phyloP scores from a whole-genome alignment of 2,797 vertebrate genomes.

The Hippocampus kuda region DNA sequence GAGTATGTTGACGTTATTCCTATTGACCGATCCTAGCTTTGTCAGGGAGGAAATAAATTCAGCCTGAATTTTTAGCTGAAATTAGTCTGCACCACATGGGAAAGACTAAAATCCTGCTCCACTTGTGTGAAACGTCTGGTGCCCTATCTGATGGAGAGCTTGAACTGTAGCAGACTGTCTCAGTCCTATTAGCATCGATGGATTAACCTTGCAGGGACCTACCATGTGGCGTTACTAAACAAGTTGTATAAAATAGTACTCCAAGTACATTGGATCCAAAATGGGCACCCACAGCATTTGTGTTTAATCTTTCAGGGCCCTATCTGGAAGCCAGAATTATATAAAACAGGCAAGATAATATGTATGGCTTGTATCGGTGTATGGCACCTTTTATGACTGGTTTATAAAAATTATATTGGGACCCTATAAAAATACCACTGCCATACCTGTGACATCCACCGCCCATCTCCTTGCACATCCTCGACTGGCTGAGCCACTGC shows the following conservation, averaged over 20 bases:
- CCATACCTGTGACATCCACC: conserved; percentile 92
- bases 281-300: background rate
- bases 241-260: conserved; percentile 5
- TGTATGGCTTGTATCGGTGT: too few species aligned
- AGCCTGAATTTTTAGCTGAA: too few species aligned
- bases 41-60: background rate
- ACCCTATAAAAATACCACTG: background rate
- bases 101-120: background rate
- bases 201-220: conserved; percentile 33
- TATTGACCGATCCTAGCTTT: background rate
- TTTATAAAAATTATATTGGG: background rate
- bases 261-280: conserved; percentile 3
- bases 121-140: background rate
- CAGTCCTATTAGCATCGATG: conserved; percentile 28
- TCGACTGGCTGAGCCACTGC: conserved; percentile 75
- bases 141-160: conserved; percentile 22
- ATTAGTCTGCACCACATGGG: too few species aligned
- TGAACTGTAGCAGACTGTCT: conserved; percentile 25
- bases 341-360: too few species aligned
- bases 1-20: background rate
- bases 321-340: too few species aligned
- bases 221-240: conserved; percentile 13
- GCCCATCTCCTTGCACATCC: conserved; percentile 83
- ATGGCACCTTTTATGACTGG: too few species aligned
- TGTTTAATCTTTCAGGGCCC: background rate